Evolutionary conservation across 2,113 vertebrate species (phyloP), one percentile per base, ranked within the genome.

Genomic region (Rostratula benghalensis): DNA sequence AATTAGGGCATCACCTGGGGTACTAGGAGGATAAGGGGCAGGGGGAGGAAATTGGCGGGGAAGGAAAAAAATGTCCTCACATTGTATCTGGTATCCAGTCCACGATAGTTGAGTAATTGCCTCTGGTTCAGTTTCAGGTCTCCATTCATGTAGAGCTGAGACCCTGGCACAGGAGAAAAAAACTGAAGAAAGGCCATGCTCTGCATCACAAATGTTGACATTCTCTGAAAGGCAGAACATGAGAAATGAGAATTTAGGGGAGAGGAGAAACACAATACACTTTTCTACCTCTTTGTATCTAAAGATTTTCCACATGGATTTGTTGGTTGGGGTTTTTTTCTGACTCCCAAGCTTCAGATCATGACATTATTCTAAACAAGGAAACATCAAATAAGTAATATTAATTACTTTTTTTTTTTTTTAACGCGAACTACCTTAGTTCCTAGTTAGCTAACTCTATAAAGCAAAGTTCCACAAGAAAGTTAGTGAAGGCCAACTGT

Each of bases 171-270:
- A 13, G 99, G 81, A 11, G 98, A 99, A 25, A 98, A 98, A 84
- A 98, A 98, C 87, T 99, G 99, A 39, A 99, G 94, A 68, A 98
- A 99, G 2, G 98, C 99, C 98, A 99, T 98, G 87, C 98, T 98
- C 98, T 99, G 99, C 99, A 99, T 99, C 97, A 98, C 98, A 37
- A 99, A 97, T 0, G 98, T 99, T 6, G 99, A 99, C 99, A 99
- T 99, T 73, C 98, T 98, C 99, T 99, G 96, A 78, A 97, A 97
- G 2, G n/a, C 73, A 46, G 9, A 95, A 80, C 46, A 92, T 1
- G 5, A 80, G 41, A 96, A 30, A 61, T 51, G 6, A 75, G 6
- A 79, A 73, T 76, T 84, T 53, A 83, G n/a, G 9, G 25, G 10
- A 30, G 1, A 3, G 8, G 8, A 6, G 8, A 4, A 24, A 84